Evolutionary conservation across 1,140 invertebrate genomes (phyloP).

Genomic region (Cepaea nemoralis): DNA sequence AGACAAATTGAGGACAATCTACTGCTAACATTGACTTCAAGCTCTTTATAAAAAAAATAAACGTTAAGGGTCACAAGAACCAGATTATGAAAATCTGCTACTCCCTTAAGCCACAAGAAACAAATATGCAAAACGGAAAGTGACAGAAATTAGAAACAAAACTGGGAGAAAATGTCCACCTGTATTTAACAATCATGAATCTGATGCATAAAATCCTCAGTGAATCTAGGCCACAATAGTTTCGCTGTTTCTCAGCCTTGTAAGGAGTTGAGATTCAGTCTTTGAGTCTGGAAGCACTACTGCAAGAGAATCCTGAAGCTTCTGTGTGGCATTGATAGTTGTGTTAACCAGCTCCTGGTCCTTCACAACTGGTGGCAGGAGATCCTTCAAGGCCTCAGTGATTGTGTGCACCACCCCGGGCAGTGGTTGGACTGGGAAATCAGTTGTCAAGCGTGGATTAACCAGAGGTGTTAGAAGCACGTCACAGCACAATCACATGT

Average conservation of each 20-base stretch:
- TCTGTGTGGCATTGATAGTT: background rate
- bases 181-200: background rate
- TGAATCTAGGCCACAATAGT: background rate
- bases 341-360: background rate
- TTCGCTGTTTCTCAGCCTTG: background rate
- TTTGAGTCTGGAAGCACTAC: background rate
- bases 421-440: conserved; percentile 1
- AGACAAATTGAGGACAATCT: too few relatives aligned
- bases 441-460: background rate
- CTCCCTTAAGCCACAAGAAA: too few relatives aligned
- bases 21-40: too few relatives aligned
- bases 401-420: background rate
- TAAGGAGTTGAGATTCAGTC: background rate
- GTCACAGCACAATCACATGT: too few relatives aligned
- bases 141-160: too few relatives aligned
- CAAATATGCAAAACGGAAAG: too few relatives aligned
- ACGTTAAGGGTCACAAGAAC: too few relatives aligned
- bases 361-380: background rate
- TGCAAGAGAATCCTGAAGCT: background rate
- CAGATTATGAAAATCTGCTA: too few relatives aligned
- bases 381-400: background rate
- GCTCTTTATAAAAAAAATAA: too few relatives aligned
- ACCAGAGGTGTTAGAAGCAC: too few relatives aligned
- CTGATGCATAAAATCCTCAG: background rate
- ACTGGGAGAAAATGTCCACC: background rate